Base-by-base conservation (phyloP, 2,113 vertebrate species). In the Myrmophylax atrothorax region DNA sequence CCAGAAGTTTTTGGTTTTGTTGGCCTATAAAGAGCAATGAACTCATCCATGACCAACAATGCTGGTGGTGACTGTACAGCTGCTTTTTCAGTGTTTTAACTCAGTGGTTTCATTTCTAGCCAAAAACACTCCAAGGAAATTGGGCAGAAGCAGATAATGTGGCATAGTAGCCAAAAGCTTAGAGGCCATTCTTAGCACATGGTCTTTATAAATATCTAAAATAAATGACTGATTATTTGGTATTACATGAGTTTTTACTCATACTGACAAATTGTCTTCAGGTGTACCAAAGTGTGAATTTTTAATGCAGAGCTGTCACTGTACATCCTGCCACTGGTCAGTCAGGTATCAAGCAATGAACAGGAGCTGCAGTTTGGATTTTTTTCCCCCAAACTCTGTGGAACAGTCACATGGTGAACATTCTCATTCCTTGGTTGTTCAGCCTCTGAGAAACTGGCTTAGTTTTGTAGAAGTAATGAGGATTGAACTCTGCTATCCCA, bases 301-400 rank as follows among this genome's bases (percentile, higher is more conserved):
- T 81, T 59, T 68, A 60, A 42, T 89, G 78, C 10, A 33, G 37
- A n/a, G 52, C 10, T 80, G 76, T 88, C 20, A 33, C n/a, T 94
- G 2, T 25, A 18, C 56, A 46, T 80, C 33, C 23, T 23, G 18
- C 19, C 77, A 42, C 55, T 92, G 80, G 42, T 66, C 77, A 72
- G 56, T 78, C 56, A 38, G 1, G 0, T 12, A 26, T n/a, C 49
- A 64, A 13, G 52, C 15, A 38, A 14, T 1, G 10, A 77, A 37
- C 0, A 1, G 72, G 31, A 91, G 85, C 22, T 75, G 8, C 9
- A 20, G 18, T 33, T 84, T 42, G 60, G 11, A 11, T 63, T 68
- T 87, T 16, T 55, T 60, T 14, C n/a, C 23, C 13, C 13, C 35
- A 47, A 31, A 67, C 14, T 44, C 49, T 56, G 12, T 70, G 82